These are phyloP conservation scores for Whitmania pigra DNA, from an alignment of 1,140 invertebrate genomes.

Conservation along the genomic window DNA sequence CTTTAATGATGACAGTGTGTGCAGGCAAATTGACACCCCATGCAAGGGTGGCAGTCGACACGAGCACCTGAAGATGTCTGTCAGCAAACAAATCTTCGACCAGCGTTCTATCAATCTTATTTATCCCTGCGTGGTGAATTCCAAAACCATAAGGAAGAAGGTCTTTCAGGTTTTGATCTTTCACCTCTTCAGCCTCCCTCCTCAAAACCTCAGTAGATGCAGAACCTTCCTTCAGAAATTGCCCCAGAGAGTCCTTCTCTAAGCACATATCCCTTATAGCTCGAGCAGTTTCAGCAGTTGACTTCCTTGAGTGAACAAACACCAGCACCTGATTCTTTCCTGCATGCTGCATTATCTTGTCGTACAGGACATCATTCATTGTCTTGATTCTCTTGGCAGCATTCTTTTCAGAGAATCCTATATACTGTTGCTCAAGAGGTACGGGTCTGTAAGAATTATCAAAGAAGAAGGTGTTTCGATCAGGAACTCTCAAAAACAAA, in stretches of 20 bases:
- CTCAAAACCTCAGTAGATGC: constrained; percentile 91
- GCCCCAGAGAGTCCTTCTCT: constrained; percentile 88
- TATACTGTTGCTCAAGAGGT: constrained; percentile 94
- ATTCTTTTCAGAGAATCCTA: constrained; percentile 98
- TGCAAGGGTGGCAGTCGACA: constrained; percentile 93
- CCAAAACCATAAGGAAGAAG: constrained; percentile 95
- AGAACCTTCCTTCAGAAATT: constrained; percentile 86
- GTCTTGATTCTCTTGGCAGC: constrained; percentile 92
- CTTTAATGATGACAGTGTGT: constrained; percentile 98
- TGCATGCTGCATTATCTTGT: constrained; percentile 97
- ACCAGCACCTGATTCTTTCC: constrained; percentile 91
- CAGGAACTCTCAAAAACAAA: constrained; percentile 70
- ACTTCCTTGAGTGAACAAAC: constrained; percentile 97
- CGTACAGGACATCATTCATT: constrained; percentile 99
- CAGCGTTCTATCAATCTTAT: constrained; percentile 83
- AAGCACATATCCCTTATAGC: constrained; percentile 91
- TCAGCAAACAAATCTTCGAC: constrained; percentile 99
- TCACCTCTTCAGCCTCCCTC: constrained; percentile 87
- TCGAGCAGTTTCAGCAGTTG: constrained; percentile 91
- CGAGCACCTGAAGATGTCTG: constrained; percentile 89
- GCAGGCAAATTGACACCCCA: constrained; percentile 99
- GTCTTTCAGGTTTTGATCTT: constrained; percentile 89
- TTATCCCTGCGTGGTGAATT: constrained; percentile 99
- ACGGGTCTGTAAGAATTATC: constrained; percentile 95
- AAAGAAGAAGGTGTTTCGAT: constrained; percentile 86